Base-by-base conservation (phyloP, 2,113 vertebrate genomes). In the Mellivora capensis region DNA sequence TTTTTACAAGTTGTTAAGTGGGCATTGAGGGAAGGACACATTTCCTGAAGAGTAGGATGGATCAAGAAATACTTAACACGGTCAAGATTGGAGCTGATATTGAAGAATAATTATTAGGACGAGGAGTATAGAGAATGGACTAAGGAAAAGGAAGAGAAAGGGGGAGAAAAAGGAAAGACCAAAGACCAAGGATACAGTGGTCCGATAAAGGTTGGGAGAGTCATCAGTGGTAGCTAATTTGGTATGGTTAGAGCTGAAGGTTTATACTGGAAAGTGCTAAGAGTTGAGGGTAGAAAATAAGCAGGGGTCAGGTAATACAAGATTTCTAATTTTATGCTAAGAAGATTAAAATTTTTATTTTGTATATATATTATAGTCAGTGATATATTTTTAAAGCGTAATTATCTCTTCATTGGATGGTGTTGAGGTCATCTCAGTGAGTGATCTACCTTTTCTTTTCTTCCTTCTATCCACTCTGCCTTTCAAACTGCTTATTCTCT, bases 141-240 rank as follows among this genome's bases (percentile, higher is more conserved):
- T 9, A 0, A 13, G 17, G 42, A 25, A 34, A 67, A 34, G 13
- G 11, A 27, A 64, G 47, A 37, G n/a, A 74, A 4, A 34, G 7
- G 39, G 6, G 3, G 6, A 54, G 54, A 6, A 13, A 52, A 83
- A 47, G 14, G 18, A n/a, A n/a, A 25, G 9, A 10, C 7, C 1
- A 12, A 14, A 23, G 2, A 37, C 23, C 29, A 0, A 0, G 4
- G 20, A 17, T 34, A 1, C 6, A 31, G 18, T 14, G 6, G 15
- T 77, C 34, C 88, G 23, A 67, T 37, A 79, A 87, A 39, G 6
- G 7, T 1, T 61, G 25, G 0, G 4, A 2, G 14, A 20, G 10
- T 31, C 5, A 6, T 10, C 20, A 15, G 0, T 34, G 49, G 62
- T 12, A 88, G 29, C 44, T 44, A 14, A 13, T 39, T 61, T 39